Evolutionary conservation across 1,140 invertebrate genomes (phyloP).

Genomic region (Triops cancriformis): DNA sequence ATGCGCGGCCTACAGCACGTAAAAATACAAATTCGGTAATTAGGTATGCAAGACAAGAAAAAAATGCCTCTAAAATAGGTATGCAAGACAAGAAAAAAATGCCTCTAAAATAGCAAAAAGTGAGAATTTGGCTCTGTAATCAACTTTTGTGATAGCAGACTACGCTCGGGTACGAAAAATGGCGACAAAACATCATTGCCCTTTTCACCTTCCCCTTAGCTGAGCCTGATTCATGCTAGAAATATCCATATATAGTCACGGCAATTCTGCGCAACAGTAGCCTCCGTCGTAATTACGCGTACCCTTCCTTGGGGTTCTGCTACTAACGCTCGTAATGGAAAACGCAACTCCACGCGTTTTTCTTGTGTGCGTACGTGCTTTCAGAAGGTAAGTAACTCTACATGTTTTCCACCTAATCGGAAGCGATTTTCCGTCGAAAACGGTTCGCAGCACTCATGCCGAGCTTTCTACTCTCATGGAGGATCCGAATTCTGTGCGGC

Average conservation of each 20-base stretch:
- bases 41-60: not conserved
- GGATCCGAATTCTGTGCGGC: not conserved
- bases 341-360: not conserved
- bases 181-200: not conserved
- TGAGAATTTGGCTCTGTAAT: not conserved
- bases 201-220: constrained; percentile 9
- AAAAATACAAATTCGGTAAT: constrained; percentile 21
- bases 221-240: not conserved
- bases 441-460: no score
- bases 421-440: no score
- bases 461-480: not conserved
- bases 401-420: no score
- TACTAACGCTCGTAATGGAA: not conserved
- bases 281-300: not conserved
- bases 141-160: not conserved
- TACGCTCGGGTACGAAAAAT: not conserved
- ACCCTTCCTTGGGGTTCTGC: not conserved
- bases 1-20: constrained; percentile 64
- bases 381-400: no score
- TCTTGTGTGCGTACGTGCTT: no score
- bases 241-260: not conserved
- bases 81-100: not conserved
- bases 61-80: not conserved
- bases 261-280: not conserved
- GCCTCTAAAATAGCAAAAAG: not conserved